Evolutionary conservation across 2,888 invertebrate genomes (phyloP).

Genomic region (Polydrusus tereticollis): DNA sequence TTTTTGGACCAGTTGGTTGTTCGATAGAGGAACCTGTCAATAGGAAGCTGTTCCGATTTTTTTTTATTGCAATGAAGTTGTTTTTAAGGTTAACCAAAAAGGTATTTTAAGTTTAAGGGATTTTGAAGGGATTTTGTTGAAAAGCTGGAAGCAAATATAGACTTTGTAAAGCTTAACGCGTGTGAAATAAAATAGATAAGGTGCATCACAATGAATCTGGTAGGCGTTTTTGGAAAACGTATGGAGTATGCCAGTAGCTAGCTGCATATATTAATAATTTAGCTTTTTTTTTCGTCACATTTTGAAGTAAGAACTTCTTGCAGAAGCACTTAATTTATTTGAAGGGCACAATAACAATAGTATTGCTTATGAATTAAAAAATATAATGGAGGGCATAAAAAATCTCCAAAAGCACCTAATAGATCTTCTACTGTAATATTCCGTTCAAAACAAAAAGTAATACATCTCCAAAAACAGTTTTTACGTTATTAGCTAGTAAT

Average conservation of each 20-base stretch:
- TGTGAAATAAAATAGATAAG: neutral
- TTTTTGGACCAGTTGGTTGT: no score
- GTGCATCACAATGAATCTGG: neutral
- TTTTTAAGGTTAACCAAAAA: no score
- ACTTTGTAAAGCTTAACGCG: neutral
- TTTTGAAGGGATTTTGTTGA: neutral
- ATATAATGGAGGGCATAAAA: no score
- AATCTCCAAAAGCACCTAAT: no score
- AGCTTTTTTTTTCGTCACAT: no score
- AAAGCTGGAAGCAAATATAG: neutral
- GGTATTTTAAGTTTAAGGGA: neutral
- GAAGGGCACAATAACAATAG: no score
- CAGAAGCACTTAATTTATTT: no score
- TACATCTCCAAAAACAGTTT: neutral
- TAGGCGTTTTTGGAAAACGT: no score
- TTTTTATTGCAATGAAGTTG: neutral
- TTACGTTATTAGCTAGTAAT: neutral
- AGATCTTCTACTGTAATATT: neutral
- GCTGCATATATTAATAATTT: no score
- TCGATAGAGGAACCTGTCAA: neutral
- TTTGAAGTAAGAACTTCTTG: no score
- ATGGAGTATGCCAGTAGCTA: neutral
- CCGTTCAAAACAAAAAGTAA: neutral
- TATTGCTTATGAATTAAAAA: no score
- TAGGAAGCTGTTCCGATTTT: no score